These are phyloP conservation scores for Crax fasciolata DNA, from an alignment of 2,797 vertebrate genomes.

Conservation along the genomic window DNA sequence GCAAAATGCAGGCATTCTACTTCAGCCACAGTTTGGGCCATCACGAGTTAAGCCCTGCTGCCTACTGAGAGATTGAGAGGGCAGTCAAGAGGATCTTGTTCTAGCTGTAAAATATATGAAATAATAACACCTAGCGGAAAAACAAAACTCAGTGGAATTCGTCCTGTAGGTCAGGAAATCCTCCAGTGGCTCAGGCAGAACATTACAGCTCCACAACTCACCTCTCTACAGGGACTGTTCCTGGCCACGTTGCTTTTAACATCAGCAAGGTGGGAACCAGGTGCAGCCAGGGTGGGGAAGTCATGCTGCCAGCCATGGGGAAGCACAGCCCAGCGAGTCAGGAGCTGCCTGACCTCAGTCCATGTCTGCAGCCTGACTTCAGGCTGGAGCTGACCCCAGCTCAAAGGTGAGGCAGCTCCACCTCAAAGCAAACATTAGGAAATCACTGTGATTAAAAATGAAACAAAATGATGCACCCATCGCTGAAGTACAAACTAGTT, in stretches of 20 bases:
- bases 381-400: not conserved
- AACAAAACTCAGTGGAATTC: not conserved
- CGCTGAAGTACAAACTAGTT: rapidly evolving
- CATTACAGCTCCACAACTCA: not conserved
- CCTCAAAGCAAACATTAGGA: not conserved
- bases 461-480: rapidly evolving
- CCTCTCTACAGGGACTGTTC: rapidly evolving
- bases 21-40: not conserved
- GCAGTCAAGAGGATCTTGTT: not conserved
- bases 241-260: rapidly evolving
- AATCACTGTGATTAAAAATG: rapidly evolving
- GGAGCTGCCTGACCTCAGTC: not conserved
- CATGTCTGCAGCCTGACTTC: too few relatives aligned
- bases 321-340: not conserved
- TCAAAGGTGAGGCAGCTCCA: not conserved
- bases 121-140: not conserved
- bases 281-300: too few relatives aligned
- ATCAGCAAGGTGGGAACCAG: rapidly evolving
- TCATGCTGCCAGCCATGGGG: rapidly evolving
- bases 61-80: rapidly evolving
- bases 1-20: rapidly evolving
- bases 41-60: rapidly evolving
- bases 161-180: not conserved
- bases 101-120: not conserved
- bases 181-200: rapidly evolving